Evolutionary conservation across 2,888 invertebrate species (phyloP), one percentile per base, ranked within the genome.

Genomic region (Epirrhoe tristata): DNA sequence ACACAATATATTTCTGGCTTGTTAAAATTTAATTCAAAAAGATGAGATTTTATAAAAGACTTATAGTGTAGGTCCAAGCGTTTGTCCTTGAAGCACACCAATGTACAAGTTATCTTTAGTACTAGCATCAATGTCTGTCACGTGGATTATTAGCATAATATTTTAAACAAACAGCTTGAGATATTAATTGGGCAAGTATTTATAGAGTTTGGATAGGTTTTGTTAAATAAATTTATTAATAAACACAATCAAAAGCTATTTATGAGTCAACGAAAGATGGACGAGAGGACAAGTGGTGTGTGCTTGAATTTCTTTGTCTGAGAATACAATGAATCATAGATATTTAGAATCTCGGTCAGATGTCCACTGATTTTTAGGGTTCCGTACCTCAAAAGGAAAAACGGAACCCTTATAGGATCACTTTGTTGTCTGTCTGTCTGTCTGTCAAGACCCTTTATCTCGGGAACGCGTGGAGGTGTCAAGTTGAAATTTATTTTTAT

Each of bases 311-410:
- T 81, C 77, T 79, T 82, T 83, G 81, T 84, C 78, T 73, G 77
- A 72, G 74, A 77, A 76, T 58, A 71, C 61, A 71, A 24, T 85
- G 81, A 85, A 73, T 85, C 87, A 83, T 74, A 71, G 67, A 74
- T 85, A 82, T 80, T 86, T 81, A 78, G 76, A 77, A 87, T 78
- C 76, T 82, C 85, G 83, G 78, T 73, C 73, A 79, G 77, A 51
- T 50, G 32, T 46, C 4, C 6, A 46, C n/a, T 6, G 46, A 46
- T 46, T 46, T 46, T 14, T 46, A 14, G n/a, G n/a, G n/a, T n/a
- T n/a, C n/a, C n/a, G n/a, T n/a, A n/a, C n/a, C n/a, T n/a, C n/a
- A n/a, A n/a, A n/a, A n/a, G n/a, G n/a, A n/a, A n/a, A n/a, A n/a
- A n/a, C n/a, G n/a, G n/a, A n/a, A n/a, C n/a, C n/a, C n/a, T n/a